Evolutionary conservation across 2,888 invertebrate genomes (phyloP).

Genomic region (Eupelmus urozonus): DNA sequence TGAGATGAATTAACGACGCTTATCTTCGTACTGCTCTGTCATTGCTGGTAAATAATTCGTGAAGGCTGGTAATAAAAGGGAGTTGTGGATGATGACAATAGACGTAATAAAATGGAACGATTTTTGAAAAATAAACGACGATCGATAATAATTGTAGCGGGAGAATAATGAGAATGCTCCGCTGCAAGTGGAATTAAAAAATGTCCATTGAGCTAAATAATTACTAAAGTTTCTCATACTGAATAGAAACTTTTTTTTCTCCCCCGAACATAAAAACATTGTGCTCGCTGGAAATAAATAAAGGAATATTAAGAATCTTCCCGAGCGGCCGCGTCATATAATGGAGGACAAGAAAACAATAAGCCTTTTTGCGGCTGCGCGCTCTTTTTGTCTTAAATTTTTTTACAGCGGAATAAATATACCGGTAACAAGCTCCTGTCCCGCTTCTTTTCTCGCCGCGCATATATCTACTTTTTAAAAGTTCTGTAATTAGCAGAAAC

Average conservation of each 20-base stretch:
- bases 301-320: background rate
- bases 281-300: background rate
- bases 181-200: background rate
- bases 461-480: slow-evolving; percentile 20
- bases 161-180: background rate
- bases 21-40: no score
- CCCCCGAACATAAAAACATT: background rate
- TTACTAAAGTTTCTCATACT: background rate
- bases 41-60: no score
- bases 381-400: background rate
- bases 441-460: background rate
- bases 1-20: no score
- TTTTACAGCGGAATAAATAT: background rate
- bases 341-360: slow-evolving; percentile 11
- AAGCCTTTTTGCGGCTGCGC: background rate
- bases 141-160: no score
- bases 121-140: no score
- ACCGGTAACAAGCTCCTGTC: slow-evolving; percentile 28
- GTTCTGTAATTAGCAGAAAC: slow-evolving; percentile 40
- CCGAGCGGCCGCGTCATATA: background rate
- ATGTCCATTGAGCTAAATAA: background rate
- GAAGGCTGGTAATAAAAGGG: no score
- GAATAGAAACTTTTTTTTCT: background rate
- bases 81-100: no score
- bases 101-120: no score